Evolutionary conservation across 2,888 invertebrate species (phyloP), one percentile per base, ranked within the genome.

Genomic region (Disparrhopalites patrizii): DNA sequence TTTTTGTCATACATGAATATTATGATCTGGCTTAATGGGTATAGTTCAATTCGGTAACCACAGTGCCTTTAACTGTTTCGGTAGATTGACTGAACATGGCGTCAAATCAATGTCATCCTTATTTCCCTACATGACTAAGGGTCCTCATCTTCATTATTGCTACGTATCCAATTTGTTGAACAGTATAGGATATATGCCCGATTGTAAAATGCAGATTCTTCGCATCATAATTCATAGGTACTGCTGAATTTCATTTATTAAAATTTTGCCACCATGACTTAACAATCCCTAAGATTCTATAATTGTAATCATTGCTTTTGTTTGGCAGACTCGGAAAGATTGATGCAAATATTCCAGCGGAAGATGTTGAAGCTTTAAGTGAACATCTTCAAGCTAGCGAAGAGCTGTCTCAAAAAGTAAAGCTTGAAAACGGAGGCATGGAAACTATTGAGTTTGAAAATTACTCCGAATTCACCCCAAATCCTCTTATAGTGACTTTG

Each of bases 111-210:
- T 91, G 20, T 81, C 82, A 63, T 81, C 82, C 2, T 81, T 83
- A 55, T 93, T 88, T 79, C 95, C 95, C 0, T 94, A 91, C 78
- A 84, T 86, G 77, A 87, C 86, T 76, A 85, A 84, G 65, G 82
- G 86, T 0, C 80, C 86, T 3, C 85, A 86, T 76, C 78, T 83
- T 1, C 88, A 91, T 71, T 87, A 88, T 76, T 85, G 87, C 13
- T 95, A 89, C 79, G 78, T 91, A 20, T 85, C 87, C 77, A 92
- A 93, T 79, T 79, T 93, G 50, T 82, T 95, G 61, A 85, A 86
- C 82, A 83, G 93, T 72, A 81, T 87, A 67, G 84, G 86, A 50
- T 91, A 91, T 78, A 84, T 89, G 72, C 90, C 91, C 0, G 82
- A 84, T 0, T 81, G 90, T 60, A 82, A 86, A 57, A 84, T 85